Base-by-base conservation (phyloP, 2,113 vertebrate genomes). In the Capreolus pygargus region DNA sequence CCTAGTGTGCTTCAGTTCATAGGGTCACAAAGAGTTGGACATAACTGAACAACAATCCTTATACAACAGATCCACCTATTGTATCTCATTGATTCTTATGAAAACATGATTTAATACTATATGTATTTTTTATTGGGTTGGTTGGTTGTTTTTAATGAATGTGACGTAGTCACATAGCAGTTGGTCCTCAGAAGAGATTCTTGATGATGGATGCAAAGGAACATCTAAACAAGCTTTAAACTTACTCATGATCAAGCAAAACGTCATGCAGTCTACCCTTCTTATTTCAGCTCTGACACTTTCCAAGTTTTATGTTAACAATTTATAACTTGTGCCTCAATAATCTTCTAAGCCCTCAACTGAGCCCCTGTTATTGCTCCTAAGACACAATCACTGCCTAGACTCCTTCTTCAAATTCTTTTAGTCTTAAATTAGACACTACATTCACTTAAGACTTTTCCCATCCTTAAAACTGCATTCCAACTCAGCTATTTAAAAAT, bases 341-440 rank as follows among this genome's bases (percentile, higher is more conserved):
- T 33, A 28, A 57, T 57, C 55, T 61, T 61, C 52, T 84, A 17
- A n/a, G 17, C 7, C 10, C 6, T 30, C 28, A 28, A 25, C 39
- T 57, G 33, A 43, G 5, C 7, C 52, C 3, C 14, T 67, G 9
- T 0, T 45, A 4, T 58, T 9, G 0, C 1, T 1, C 1, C 8
- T 33, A 83, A 47, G 33, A 52, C 21, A 67, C 2, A 47, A 47
- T 86, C 5, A 21, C 25, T 39, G n/a, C 25, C n/a, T 28, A 15
- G 8, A 27, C 83, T 79, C 16, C n/a, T 1, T 87, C 3, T n/a
- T n/a, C n/a, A 39, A 58, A 79, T 5, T 3, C 15, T 30, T 76
- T 78, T 47, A 19, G 8, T 55, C n/a, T 94, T 74, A 9, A 36
- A 50, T 64, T 45, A 6, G 30, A 39, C 30, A 57, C 8, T 57